Evolutionary conservation across 2,113 vertebrate species (phyloP).

Genomic region (Seriola dumerili): DNA sequence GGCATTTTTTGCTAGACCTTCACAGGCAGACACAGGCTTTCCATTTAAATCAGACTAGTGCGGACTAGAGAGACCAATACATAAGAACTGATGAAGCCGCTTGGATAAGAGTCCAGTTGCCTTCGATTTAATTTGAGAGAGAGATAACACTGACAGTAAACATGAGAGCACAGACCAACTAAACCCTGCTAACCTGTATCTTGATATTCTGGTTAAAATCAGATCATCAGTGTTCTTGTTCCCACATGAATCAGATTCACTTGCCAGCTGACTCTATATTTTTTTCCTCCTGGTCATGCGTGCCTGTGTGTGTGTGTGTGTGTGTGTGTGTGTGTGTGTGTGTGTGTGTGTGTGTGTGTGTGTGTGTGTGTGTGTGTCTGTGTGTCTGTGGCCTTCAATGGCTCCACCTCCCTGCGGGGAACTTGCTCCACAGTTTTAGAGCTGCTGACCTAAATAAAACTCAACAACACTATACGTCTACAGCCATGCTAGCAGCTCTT

Average conservation of each 20-base stretch:
- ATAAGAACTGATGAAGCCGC: too few relatives aligned
- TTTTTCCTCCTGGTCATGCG: neutral
- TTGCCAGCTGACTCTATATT: neutral
- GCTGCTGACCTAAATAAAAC: conserved; percentile 1
- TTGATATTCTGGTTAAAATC: neutral
- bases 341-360: too few relatives aligned
- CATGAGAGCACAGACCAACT: neutral
- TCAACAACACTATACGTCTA: neutral
- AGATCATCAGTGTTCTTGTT: neutral
- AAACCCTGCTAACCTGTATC: neutral
- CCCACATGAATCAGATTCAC: neutral
- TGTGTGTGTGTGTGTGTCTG: too few relatives aligned
- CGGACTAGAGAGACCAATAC: too few relatives aligned
- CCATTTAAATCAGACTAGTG: too few relatives aligned
- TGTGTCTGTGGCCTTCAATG: neutral
- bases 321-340: too few relatives aligned
- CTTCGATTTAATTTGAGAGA: too few relatives aligned
- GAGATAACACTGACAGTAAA: neutral
- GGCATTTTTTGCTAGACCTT: neutral
- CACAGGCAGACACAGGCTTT: neutral
- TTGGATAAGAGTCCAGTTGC: too few relatives aligned
- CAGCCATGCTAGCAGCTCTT: neutral
- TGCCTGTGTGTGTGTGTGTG: too few relatives aligned
- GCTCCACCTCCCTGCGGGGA: neutral
- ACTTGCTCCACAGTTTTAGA: conserved; percentile 1